Percentiles rank a stretch among this genome's conserved stretches.
Conservation (phyloP, 2,888 invertebrate species). For the Morpho deidamia region DNA sequence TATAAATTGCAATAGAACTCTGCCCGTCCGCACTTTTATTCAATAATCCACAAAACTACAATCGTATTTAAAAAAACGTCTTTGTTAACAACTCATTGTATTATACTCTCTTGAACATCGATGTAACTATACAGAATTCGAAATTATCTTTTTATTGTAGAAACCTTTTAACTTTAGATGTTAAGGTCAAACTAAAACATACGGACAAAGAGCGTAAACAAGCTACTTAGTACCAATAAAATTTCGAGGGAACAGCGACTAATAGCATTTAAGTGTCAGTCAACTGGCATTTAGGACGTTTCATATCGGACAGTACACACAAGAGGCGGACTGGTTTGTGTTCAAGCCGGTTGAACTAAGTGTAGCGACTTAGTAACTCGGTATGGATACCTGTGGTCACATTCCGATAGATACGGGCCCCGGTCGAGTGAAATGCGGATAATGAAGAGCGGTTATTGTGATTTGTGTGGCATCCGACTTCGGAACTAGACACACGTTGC, state of each 20-base stretch:
- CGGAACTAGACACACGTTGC: conserved; percentile 42
- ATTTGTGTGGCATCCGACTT: conserved; percentile 63
- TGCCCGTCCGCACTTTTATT: no score
- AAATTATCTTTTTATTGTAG: conserved; percentile 24
- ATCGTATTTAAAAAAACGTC: no score
- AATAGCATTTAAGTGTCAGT: conserved; percentile 76
- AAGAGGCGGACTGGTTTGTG: conserved; percentile 46
- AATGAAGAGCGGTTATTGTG: conserved; percentile 73
- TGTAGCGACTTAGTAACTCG: conserved; percentile 64
- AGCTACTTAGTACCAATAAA: conserved; percentile 69
- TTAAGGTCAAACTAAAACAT: conserved; percentile 41
- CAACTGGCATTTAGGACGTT: conserved; percentile 65
- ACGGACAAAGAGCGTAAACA: conserved; percentile 49
- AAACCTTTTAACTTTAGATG: conserved; percentile 30
- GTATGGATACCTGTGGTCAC: conserved; percentile 66
- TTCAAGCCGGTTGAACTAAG: conserved; percentile 68
- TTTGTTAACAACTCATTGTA: neutral
- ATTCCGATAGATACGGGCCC: conserved; percentile 70
- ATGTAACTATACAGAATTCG: conserved; percentile 10
- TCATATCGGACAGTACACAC: conserved; percentile 36
- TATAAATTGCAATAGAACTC: no score
- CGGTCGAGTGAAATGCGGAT: conserved; percentile 63
- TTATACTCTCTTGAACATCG: neutral
- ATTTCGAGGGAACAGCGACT: conserved; percentile 66
- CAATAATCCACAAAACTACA: no score